Evolutionary conservation across 2,113 vertebrate species (phyloP), one percentile per base, ranked within the genome.

Genomic region (Zingel zingel): DNA sequence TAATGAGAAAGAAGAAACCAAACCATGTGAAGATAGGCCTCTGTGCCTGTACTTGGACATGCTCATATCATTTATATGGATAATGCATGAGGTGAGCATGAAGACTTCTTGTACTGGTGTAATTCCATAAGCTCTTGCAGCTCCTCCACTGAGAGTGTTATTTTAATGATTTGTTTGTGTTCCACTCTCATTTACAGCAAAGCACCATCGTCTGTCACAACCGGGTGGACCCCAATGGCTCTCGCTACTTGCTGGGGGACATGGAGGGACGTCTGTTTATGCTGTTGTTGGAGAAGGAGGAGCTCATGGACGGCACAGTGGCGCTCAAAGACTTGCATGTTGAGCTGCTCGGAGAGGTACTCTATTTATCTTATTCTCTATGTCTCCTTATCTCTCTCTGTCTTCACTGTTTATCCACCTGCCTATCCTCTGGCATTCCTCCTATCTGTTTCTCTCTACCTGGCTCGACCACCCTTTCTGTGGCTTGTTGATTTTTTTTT

Each of bases 251-350:
- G 85, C 94, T 99, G 90, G 98, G 98, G 1, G 98, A 99, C 93
- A 99, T 99, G 98, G 98, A 99, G 83, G 98, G 98, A 0, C 94
- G 98, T 0, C 97, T 99, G 45, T 99, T 99, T 92, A 99, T 99
- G 98, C 95, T 99, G 83, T 96, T 99, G 5, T 82, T 99, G 94
- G 98, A 99, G 95, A 99, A 99, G 86, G 98, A 99, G 90, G 98
- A 99, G 27, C 97, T 99, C 88, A 99, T 99, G 97, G 98, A 99
- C 0, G 98, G 98, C 36, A 96, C 96, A 0, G 96, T 99, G 91
- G 96, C 96, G 27, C 93, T 99, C 76, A 99, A 98, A 94, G 98
- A 99, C 78, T 95, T 99, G 77, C 96, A 98, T 0, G 98, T 99
- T 90, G 98, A 99, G 64, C 96, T 99, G 59, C 96, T 99, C 0